phyloP scores from a whole-genome alignment of 2,797 vertebrate genomes.

The Dallia pectoralis region DNA sequence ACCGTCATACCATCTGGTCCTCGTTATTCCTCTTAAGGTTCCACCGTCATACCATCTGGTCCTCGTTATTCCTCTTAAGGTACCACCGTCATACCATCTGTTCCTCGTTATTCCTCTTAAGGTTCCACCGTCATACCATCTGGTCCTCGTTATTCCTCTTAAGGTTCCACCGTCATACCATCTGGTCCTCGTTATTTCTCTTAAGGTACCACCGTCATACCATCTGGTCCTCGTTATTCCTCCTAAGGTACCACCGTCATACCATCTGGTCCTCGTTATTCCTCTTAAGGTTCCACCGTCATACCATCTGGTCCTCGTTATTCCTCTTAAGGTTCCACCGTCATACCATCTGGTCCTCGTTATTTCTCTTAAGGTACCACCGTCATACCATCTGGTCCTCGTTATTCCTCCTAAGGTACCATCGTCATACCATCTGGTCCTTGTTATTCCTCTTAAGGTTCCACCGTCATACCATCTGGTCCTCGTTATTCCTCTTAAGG shows the following conservation, averaged over 20 bases:
- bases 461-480: neutral
- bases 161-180: conserved; percentile 68
- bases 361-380: conserved; percentile 84
- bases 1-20: neutral
- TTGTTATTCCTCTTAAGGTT: conserved; percentile 93
- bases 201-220: conserved; percentile 74
- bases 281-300: conserved; percentile 81
- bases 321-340: conserved; percentile 83
- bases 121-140: conserved; percentile 53
- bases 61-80: conserved; percentile 91
- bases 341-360: neutral
- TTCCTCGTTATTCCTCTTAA: conserved; percentile 84
- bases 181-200: too few relatives aligned
- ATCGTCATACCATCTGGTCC: neutral
- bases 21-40: conserved; percentile 93
- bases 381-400: neutral
- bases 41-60: neutral
- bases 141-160: conserved; percentile 75
- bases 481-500: conserved; percentile 91
- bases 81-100: conserved; percentile 17
- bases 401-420: too few relatives aligned
- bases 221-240: neutral
- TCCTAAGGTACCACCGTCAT: conserved; percentile 73
- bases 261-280: neutral
- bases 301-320: neutral